Percentiles rank a stretch among this genome's conserved stretches.
These are phyloP conservation scores for Odontomachus brunneus DNA, from an alignment of 1,140 invertebrate species.

Conservation along the genomic window DNA sequence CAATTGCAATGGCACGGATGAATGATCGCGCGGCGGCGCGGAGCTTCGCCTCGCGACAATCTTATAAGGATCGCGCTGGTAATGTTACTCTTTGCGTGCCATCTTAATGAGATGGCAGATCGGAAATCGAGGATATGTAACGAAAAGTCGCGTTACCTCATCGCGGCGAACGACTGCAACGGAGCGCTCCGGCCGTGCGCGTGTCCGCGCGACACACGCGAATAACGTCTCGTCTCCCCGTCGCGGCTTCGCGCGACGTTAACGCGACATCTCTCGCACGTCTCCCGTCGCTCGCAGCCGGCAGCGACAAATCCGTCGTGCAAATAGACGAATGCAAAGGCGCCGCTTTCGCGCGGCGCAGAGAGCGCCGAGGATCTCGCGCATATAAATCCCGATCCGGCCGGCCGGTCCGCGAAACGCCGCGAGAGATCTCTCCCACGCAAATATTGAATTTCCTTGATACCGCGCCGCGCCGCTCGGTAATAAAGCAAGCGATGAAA, in stretches of 20 bases:
- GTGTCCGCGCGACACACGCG: not conserved
- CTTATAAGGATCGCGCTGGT: conserved; percentile 1
- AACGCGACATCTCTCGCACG: not conserved
- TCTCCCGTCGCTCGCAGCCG: not conserved
- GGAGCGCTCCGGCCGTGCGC: not conserved
- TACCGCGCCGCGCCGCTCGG: conserved; percentile 46
- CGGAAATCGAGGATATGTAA: conserved; percentile 2
- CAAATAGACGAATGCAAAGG: conserved; percentile 2
- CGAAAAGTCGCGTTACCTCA: conserved; percentile 30
- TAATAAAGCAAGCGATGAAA: conserved; percentile 56
- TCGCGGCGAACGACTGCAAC: conserved; percentile 37
- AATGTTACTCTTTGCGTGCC: conserved; percentile 7
- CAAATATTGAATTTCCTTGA: conserved; percentile 71
- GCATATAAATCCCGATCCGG: conserved; percentile 7
- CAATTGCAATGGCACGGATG: conserved; percentile 32
- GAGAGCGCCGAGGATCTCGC: conserved; percentile 8
- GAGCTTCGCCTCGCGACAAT: conserved; percentile 6
- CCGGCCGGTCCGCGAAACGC: conserved; percentile 27
- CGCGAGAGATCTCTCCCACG: conserved; percentile 64
- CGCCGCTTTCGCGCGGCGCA: conserved; percentile 2
- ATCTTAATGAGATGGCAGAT: conserved; percentile 15
- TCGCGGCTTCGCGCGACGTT: not conserved
- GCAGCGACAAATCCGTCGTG: conserved; percentile 2
- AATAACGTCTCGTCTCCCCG: not conserved
- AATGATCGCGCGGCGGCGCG: not conserved